Evolutionary conservation across 2,113 vertebrate genomes (phyloP), one percentile per base, ranked within the genome.

Genomic region (Paracanthobrama guichenoti): DNA sequence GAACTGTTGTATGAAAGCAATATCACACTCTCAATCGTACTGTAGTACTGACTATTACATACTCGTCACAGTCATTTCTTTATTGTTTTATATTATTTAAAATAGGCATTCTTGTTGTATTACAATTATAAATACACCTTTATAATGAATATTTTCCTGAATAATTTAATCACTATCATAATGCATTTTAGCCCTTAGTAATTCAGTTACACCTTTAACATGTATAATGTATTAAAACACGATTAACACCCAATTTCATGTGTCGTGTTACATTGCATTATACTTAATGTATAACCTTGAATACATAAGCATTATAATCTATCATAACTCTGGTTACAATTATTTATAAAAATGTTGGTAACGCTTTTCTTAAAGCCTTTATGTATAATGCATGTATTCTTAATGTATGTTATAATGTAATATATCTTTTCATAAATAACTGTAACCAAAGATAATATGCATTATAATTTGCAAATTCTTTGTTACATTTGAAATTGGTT

Each of bases 121-220:
- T 26, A 20, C 44, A 53, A 0, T 50, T 53, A 26, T 28, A 28
- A 7, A 18, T 20, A 50, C 14, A 31, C 46, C 12, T 74, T n/a
- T 53, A 18, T 26, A 28, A 50, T 48, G 22, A 46, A 72, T 72
- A 5, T 72, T 44, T 22, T 14, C 2, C 8, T 44, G 2, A 72
- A 72, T 46, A 72, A 72, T 20, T 55, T 57, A 10, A 22, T 4
- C 2, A 35, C 28, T 55, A n/a, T 14, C 0, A 1, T 53, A 28
- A n/a, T 79, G 12, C 1, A 35, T 79, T 75, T 26, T 16, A 42
- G 35, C 12, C 46, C 72, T 75, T 8, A 26, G 11, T 44, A 18
- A 46, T 46, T 48, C 39, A 78, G 53, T 78, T 59, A 20, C 48
- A 28, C 48, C 39, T 60, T 62, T 79, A 5, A 79, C 24, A 60